Evolutionary conservation across 2,888 invertebrate species (phyloP).

Genomic region (Opisthograptis luteolata): DNA sequence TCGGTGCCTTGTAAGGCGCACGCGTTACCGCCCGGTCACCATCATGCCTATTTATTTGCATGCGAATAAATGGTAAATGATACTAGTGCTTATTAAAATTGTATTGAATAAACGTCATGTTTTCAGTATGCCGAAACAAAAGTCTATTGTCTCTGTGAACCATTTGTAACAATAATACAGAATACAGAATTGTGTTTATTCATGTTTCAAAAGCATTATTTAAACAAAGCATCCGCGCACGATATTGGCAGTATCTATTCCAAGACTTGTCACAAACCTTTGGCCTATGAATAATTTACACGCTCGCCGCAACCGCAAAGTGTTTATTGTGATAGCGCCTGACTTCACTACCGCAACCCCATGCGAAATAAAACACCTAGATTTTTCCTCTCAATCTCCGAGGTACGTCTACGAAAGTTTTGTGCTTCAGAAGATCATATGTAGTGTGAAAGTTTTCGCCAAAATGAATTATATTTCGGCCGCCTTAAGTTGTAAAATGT

Average conservation of each 20-base stretch:
- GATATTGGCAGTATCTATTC: constrained; percentile 58
- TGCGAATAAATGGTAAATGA: too few relatives aligned
- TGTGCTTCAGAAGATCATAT: constrained; percentile 54
- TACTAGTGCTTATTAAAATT: too few relatives aligned
- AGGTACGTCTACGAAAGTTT: constrained; percentile 55
- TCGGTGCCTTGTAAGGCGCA: too few relatives aligned
- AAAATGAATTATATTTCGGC: constrained; percentile 64
- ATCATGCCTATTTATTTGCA: too few relatives aligned
- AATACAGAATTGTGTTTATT: constrained; percentile 12
- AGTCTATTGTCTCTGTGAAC: too few relatives aligned
- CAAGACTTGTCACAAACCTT: constrained; percentile 64
- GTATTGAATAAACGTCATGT: too few relatives aligned
- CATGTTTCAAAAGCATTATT: constrained; percentile 18
- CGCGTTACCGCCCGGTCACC: too few relatives aligned
- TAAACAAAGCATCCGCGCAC: constrained; percentile 27
- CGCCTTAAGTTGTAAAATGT: constrained; percentile 52
- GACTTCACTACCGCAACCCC: constrained; percentile 71
- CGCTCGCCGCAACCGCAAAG: constrained; percentile 64
- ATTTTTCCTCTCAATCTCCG: constrained; percentile 76
- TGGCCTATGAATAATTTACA: constrained; percentile 74
- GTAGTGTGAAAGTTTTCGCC: constrained; percentile 37
- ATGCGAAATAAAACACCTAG: constrained; percentile 80
- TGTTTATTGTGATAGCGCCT: constrained; percentile 78
- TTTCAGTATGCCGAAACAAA: too few relatives aligned
- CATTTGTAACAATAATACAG: constrained; percentile 3